Base-by-base conservation (phyloP, 2,113 vertebrate species). In the Rhizomys pruinosus region DNA sequence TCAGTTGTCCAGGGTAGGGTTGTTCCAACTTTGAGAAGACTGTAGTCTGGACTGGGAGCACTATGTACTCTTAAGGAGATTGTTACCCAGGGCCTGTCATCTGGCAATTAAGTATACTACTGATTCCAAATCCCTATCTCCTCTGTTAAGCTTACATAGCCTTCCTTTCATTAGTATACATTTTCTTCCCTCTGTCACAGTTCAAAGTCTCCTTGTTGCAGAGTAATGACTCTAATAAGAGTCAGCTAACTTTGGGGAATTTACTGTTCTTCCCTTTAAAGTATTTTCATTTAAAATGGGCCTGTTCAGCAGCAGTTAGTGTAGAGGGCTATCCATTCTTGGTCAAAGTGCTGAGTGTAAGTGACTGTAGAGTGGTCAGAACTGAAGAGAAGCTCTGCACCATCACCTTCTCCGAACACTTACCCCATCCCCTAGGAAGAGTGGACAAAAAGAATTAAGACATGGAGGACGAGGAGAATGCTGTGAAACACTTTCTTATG, bases 221-320 rank as follows among this genome's bases (percentile, higher is more conserved):
- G 25, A 77, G 47, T 59, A 71, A 42, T 76, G 27, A 42, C 61
- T 89, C 84, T 85, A 73, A 80, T 72, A 72, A 82, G 11, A 87
- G 25, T 15, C 10, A 47, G 2, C 22, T 63, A 77, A 57, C 19
- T 42, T 25, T 37, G 42, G 29, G 16, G 80, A 77, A 52, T 81
- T 72, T 82, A 17, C 15, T 57, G 79, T 63, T 71, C 15, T 42
- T 84, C 3, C 66, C 15, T 42, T 84, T 2, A 71, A 73, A 32
- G 3, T 59, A 57, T 94, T 92, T 89, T 84, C 22, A 66, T 61
- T 94, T 63, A 64, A 89, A 87, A 96, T 32, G 42, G 16, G 17
- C 64, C 27, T 23, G 47, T 34, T 55, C 20, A 32, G 17, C 47
- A 55, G 29, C 74, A 82, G 37, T 34, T 82, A 34, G 44, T 64